Percentiles rank a stretch among this genome's conserved stretches.
Conservation (phyloP, 2,888 invertebrate species). For the Leptopilina myrica region DNA sequence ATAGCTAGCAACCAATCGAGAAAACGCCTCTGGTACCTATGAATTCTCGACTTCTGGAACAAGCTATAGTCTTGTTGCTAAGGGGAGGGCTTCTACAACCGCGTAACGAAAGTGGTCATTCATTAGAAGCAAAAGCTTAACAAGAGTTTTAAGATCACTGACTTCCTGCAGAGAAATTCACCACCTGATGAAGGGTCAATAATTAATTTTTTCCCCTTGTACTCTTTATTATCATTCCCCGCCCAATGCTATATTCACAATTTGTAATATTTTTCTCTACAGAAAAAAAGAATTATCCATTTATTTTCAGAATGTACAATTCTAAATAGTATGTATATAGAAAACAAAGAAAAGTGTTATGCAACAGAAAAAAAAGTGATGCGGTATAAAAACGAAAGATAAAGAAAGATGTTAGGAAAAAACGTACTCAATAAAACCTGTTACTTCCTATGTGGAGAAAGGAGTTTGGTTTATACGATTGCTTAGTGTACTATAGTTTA, state of each 20-base stretch:
- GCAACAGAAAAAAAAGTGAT: neutral
- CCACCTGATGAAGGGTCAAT: constrained; percentile 21
- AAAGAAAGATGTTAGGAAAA: constrained; percentile 2
- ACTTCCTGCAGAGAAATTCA: neutral
- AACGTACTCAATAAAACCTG: constrained; percentile 7
- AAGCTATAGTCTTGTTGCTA: constrained; percentile 28
- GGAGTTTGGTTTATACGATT: constrained; percentile 14
- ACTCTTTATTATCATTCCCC: too few relatives aligned
- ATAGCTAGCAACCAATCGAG: constrained; percentile 32
- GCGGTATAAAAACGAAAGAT: neutral
- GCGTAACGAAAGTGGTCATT: constrained; percentile 34
- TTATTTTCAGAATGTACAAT: neutral
- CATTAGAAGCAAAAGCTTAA: constrained; percentile 23
- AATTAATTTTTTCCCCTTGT: neutral
- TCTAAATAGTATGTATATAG: neutral
- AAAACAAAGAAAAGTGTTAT: neutral
- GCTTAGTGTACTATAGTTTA: neutral
- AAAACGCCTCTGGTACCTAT: constrained; percentile 40
- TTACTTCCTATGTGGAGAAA: constrained; percentile 20
- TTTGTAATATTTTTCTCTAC: too few relatives aligned
- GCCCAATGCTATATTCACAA: too few relatives aligned
- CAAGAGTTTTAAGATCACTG: constrained; percentile 29
- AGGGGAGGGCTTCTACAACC: constrained; percentile 32
- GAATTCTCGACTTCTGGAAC: constrained; percentile 24
- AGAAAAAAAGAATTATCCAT: too few relatives aligned